Conservation (phyloP, 2,113 vertebrate species). For the Paraplagusia blochii region DNA sequence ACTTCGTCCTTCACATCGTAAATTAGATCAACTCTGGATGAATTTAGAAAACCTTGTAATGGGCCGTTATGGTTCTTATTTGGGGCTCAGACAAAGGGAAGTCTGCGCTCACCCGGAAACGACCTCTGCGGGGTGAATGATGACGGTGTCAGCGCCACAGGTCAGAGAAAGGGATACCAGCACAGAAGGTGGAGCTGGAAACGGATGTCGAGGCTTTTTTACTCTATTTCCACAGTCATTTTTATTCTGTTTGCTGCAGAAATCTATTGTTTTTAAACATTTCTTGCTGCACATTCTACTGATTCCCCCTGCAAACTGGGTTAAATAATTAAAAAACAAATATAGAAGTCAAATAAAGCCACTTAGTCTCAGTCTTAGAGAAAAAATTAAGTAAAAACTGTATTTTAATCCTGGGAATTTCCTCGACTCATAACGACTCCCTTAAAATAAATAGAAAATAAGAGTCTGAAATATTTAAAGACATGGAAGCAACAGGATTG, state of each 20-base stretch:
- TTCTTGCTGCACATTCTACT: not conserved
- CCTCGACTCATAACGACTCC: too few relatives aligned
- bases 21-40: conserved; percentile 45
- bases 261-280: too few relatives aligned
- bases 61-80: conserved; percentile 43
- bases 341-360: not conserved
- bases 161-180: conserved; percentile 55
- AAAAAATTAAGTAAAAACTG: too few relatives aligned
- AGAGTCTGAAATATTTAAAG: not conserved
- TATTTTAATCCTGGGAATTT: not conserved
- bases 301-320: too few relatives aligned
- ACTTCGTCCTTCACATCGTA: conserved; percentile 53
- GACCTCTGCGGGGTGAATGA: conserved; percentile 63
- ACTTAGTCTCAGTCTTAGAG: too few relatives aligned
- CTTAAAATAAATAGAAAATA: not conserved
- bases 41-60: conserved; percentile 4
- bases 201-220: conserved; percentile 52
- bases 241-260: not conserved
- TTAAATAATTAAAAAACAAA: conserved; percentile 1
- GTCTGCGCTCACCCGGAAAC: conserved; percentile 64
- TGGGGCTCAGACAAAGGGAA: conserved; percentile 55
- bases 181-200: conserved; percentile 44
- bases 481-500: conserved; percentile 13
- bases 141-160: conserved; percentile 57
- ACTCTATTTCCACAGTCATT: conserved; percentile 34